Conservation (phyloP, 1,140 invertebrate species). For the Wasmannia auropunctata region DNA sequence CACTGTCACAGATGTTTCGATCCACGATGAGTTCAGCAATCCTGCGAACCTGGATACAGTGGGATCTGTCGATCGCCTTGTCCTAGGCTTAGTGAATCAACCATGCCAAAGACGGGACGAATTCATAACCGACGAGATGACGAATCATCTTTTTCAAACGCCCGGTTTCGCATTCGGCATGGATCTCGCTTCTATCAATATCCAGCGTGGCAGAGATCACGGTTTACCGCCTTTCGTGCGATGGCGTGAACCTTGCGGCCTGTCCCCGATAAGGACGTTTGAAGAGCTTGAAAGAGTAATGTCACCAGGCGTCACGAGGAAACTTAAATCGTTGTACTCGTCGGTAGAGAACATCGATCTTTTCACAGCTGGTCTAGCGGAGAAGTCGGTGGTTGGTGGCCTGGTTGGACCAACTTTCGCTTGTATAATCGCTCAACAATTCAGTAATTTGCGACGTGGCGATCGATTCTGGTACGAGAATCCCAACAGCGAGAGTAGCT, state of each 20-base stretch:
- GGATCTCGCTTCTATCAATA: slow-evolving; percentile 95
- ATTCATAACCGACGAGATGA: slow-evolving; percentile 93
- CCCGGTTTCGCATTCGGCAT: slow-evolving; percentile 90
- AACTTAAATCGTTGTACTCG: slow-evolving; percentile 88
- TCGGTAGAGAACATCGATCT: slow-evolving; percentile 95
- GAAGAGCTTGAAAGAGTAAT: slow-evolving; percentile 91
- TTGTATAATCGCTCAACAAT: slow-evolving; percentile 98
- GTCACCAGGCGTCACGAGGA: slow-evolving; percentile 88
- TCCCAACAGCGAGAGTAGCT: slow-evolving; percentile 89
- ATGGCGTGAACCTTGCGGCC: slow-evolving; percentile 93
- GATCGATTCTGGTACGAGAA: slow-evolving; percentile 98
- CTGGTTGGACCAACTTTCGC: slow-evolving; percentile 98
- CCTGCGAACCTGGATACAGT: slow-evolving; percentile 87
- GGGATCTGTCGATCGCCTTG: slow-evolving; percentile 91
- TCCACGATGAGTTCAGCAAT: slow-evolving; percentile 91
- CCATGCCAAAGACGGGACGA: slow-evolving; percentile 92
- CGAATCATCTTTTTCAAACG: slow-evolving; percentile 95
- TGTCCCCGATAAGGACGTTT: slow-evolving; percentile 90
- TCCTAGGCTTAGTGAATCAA: slow-evolving; percentile 92
- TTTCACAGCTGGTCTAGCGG: slow-evolving; percentile 95
- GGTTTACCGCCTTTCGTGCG: slow-evolving; percentile 93
- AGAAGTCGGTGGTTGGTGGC: slow-evolving; percentile 92
- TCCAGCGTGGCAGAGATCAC: slow-evolving; percentile 95
- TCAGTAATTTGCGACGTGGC: slow-evolving; percentile 93
- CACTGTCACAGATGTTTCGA: slow-evolving; percentile 88